These are phyloP conservation scores for Polyommatus iphigenia DNA, from an alignment of 2,888 invertebrate genomes.

Conservation along the genomic window DNA sequence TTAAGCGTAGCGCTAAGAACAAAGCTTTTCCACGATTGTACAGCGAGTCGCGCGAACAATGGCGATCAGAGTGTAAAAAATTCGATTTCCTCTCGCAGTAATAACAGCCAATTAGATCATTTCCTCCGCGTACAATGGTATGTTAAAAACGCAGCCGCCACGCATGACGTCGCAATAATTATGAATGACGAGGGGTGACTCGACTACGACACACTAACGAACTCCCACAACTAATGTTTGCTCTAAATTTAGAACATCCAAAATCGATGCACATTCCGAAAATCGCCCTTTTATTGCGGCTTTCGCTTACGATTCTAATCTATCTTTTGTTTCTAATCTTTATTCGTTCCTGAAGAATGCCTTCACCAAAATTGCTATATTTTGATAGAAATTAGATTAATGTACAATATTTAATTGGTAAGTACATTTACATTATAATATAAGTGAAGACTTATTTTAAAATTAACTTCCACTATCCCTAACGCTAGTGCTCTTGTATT, in stretches of 20 bases:
- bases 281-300: background rate
- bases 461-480: too few relatives aligned
- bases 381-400: too few relatives aligned
- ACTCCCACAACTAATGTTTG: conserved; percentile 28
- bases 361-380: background rate
- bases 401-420: too few relatives aligned
- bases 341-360: background rate
- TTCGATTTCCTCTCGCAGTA: conserved; percentile 61
- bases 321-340: background rate
- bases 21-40: conserved; percentile 26
- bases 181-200: conserved; percentile 42
- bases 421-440: too few relatives aligned
- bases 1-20: background rate
- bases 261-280: conserved; percentile 10
- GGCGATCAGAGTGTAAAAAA: conserved; percentile 55
- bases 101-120: conserved; percentile 67
- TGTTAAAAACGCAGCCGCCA: conserved; percentile 58
- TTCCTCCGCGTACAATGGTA: conserved; percentile 70
- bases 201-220: conserved; percentile 30
- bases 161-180: conserved; percentile 45
- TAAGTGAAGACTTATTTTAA: too few relatives aligned
- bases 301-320: background rate
- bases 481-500: background rate
- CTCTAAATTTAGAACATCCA: conserved; percentile 5
- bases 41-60: conserved; percentile 43